Conservation (phyloP, 2,113 vertebrate genomes). For the Silurus asotus region DNA sequence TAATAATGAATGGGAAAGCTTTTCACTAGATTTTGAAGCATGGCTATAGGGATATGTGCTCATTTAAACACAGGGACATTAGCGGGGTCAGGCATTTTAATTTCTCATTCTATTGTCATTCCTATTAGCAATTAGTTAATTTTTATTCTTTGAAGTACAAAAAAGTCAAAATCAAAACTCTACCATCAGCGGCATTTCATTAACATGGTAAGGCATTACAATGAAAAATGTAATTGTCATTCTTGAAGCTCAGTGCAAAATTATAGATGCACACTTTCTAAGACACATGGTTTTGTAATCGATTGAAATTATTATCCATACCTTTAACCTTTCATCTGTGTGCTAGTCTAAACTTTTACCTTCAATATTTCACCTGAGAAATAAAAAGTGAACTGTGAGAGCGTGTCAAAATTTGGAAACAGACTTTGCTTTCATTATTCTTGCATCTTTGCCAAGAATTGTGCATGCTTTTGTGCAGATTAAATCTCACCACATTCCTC, state of each 20-base stretch:
- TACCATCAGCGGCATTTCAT: background rate
- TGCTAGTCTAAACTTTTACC: background rate
- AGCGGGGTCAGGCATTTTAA: background rate
- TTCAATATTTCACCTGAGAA: background rate
- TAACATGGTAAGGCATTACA: background rate
- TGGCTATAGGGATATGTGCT: background rate
- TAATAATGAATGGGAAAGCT: background rate
- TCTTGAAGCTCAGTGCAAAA: background rate
- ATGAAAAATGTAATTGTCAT: background rate
- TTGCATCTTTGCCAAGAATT: background rate
- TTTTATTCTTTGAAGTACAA: no score
- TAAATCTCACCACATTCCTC: conserved; percentile 65
- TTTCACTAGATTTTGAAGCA: background rate
- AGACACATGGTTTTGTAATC: background rate
- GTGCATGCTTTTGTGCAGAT: conserved; percentile 47
- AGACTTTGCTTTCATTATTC: background rate
- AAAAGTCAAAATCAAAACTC: background rate
- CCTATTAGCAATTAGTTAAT: background rate
- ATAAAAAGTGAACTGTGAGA: background rate
- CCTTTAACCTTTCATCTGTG: background rate
- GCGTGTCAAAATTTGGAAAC: background rate
- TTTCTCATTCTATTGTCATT: background rate
- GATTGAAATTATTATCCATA: background rate
- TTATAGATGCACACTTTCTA: background rate
- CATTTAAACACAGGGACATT: no score